phyloP scores from a whole-genome alignment of 2,113 vertebrate genomes.

The Glaucidium brasilianum region DNA sequence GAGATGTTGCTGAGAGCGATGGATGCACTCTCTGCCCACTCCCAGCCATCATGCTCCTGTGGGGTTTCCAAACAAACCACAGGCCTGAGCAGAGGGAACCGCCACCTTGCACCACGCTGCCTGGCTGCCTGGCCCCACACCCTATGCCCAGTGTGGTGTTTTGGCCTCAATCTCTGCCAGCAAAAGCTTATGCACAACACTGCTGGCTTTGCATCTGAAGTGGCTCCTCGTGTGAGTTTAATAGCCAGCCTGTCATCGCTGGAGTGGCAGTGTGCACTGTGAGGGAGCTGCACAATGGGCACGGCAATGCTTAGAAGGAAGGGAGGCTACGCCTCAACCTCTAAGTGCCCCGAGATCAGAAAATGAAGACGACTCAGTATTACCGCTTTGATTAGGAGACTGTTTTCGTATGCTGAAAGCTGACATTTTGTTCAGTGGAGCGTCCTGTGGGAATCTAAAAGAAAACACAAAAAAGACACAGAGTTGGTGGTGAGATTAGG shows the following conservation, averaged over 20 bases:
- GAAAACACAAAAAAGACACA: background rate
- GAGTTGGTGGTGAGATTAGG: background rate
- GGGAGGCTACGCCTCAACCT: rapidly evolving
- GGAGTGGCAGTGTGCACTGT: rapidly evolving
- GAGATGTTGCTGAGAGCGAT: rapidly evolving
- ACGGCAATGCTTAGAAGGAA: rapidly evolving
- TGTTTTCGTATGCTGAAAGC: conserved; percentile 46
- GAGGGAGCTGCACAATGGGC: rapidly evolving
- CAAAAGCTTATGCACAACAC: background rate
- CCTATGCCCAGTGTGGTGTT: rapidly evolving
- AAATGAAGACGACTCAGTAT: background rate
- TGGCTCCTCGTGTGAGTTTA: rapidly evolving
- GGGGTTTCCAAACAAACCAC: rapidly evolving
- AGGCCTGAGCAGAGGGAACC: background rate
- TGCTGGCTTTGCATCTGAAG: rapidly evolving
- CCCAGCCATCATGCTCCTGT: rapidly evolving
- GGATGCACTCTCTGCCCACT: background rate
- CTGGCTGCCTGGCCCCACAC: rapidly evolving
- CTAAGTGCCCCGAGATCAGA: background rate
- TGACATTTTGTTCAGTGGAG: conserved; percentile 52
- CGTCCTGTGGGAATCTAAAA: conserved; percentile 29
- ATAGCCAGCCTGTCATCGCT: rapidly evolving
- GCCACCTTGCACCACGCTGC: rapidly evolving
- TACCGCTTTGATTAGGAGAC: conserved; percentile 51
- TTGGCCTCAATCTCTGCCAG: background rate